Evolutionary conservation across 2,888 invertebrate genomes (phyloP).

Genomic region (Lamproptera curius): DNA sequence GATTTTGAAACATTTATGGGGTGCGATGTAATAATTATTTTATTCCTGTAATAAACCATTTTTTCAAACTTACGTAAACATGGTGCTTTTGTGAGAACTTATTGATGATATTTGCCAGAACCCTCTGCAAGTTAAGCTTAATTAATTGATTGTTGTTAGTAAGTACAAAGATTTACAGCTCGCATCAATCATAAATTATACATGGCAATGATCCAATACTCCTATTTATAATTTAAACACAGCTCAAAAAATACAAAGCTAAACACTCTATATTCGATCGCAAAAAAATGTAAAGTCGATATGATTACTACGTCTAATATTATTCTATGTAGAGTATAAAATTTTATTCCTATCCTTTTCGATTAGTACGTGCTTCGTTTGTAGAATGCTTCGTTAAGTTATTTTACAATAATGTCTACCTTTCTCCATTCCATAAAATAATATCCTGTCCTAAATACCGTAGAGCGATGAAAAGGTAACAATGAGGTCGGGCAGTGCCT

Average conservation of each 20-base stretch:
- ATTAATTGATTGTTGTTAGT: no score
- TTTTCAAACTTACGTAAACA: no score
- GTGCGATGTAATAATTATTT: conserved; percentile 15
- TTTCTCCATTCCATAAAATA: background rate
- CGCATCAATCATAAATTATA: no score
- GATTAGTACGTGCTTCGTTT: background rate
- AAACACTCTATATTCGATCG: no score
- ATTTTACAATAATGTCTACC: background rate
- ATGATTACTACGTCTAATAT: background rate
- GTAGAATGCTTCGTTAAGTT: background rate
- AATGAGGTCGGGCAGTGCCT: background rate
- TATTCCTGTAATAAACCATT: no score
- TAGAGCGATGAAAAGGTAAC: background rate
- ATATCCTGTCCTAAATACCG: background rate
- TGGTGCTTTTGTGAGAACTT: no score
- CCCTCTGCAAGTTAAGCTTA: no score
- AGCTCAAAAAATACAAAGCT: no score
- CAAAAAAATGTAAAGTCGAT: background rate
- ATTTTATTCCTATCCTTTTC: background rate
- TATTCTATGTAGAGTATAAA: background rate
- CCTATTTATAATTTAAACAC: no score
- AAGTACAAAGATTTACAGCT: no score
- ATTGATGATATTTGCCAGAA: no score
- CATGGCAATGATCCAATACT: no score
- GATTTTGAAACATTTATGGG: background rate